Base-by-base conservation (phyloP, 2,888 invertebrate species). In the Zelleria hepariella region DNA sequence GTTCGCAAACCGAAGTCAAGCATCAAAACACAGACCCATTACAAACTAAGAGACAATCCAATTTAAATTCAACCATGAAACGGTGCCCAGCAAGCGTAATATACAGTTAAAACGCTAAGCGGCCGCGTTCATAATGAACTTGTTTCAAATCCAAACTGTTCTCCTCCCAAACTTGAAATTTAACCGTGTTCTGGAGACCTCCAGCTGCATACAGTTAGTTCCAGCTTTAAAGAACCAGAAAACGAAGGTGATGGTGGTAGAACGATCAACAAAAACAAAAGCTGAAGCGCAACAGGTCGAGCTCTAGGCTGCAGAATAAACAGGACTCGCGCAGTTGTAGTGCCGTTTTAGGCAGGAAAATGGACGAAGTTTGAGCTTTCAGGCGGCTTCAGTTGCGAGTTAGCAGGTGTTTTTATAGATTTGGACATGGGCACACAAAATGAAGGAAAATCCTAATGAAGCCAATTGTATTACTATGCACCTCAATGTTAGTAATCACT, bases 261-360 rank as follows among this genome's bases (percentile, higher is more conserved):
- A 62, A 74, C 76, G 73, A 80, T 78, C 77, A 82, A 82, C 81
- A 80, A 82, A 82, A 80, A 80, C 82, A 82, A 81, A 80, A 72
- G 72, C 70, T 59, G 53, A 56, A 64, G 60, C 65, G 81, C 82
- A 82, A 82, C 81, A 82, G 80, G 81, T 80, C 73, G 61, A 59
- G 10, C 26, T 58, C 27, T 18, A 54, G 23, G 20, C 27, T 53
- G 23, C 53, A 51, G 51, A 53, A 53, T 53, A 53, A 24, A 52
- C 52, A 20, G 20, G 5, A 24, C 24, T 23, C 49, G 23, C 25
- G n/a, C 5, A 25, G 25, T 23, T 24, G 6, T 53, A n/a, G 24
- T 53, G 23, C 10, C 23, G 23, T 10, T 20, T 51, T 51, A 51
- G 21, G 10, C 20, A 51, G 8, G 23, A 20, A 49, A 51, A 51